Evolutionary conservation across 2,888 invertebrate genomes (phyloP).

Genomic region (Tenthredo mesomela): DNA sequence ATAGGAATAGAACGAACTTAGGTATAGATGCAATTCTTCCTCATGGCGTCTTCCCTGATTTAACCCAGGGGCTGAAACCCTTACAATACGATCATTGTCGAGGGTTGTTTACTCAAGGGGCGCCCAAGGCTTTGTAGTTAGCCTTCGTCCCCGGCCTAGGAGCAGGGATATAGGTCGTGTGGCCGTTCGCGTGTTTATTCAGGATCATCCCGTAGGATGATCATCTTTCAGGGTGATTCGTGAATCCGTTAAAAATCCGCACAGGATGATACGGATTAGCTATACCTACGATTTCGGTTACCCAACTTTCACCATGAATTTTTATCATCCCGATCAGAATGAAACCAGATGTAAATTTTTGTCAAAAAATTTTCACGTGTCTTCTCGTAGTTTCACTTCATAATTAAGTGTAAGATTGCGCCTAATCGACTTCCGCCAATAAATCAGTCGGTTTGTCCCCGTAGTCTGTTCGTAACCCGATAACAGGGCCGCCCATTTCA

Average conservation of each 20-base stretch:
- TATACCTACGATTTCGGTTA: not conserved
- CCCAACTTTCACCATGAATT: not conserved
- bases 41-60: slow-evolving; percentile 38
- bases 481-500: slow-evolving; percentile 67
- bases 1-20: slow-evolving; percentile 57
- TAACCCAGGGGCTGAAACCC: slow-evolving; percentile 52
- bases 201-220: slow-evolving; percentile 70
- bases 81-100: slow-evolving; percentile 67
- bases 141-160: slow-evolving; percentile 38
- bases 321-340: not conserved
- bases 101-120: slow-evolving; percentile 70
- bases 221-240: slow-evolving; percentile 52
- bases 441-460: slow-evolving; percentile 65
- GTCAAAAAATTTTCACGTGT: not conserved
- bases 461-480: slow-evolving; percentile 65
- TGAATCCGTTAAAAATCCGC: slow-evolving; percentile 56
- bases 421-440: slow-evolving; percentile 72
- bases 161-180: slow-evolving; percentile 73
- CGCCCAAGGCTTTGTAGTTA: slow-evolving; percentile 55
- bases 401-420: slow-evolving; percentile 66
- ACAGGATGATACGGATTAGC: slow-evolving; percentile 57
- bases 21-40: slow-evolving; percentile 58
- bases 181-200: slow-evolving; percentile 74
- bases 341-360: not conserved
- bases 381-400: slow-evolving; percentile 59